A percentile compares a stretch with the other conserved stretches of the same genome.
These are phyloP conservation scores for Haemorhous mexicanus DNA, from an alignment of 2,113 vertebrate species.

Conservation along the genomic window DNA sequence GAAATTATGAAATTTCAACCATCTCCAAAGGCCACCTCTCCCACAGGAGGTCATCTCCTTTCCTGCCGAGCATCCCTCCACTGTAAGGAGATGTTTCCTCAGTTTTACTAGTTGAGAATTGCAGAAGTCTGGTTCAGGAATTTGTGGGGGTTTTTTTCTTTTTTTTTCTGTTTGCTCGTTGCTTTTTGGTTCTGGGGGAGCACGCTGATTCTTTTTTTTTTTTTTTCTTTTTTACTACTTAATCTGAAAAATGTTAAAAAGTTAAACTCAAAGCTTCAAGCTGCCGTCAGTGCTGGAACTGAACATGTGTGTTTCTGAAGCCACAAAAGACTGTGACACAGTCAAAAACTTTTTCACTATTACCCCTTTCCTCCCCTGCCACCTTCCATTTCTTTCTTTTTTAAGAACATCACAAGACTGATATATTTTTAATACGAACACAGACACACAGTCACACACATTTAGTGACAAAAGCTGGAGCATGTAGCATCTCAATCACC, in stretches of 20 bases:
- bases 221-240: conserved; percentile 6
- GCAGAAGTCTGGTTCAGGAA: background rate
- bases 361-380: conserved; percentile 51
- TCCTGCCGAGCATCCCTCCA: background rate
- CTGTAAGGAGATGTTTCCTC: background rate
- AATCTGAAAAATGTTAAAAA: conserved; percentile 21
- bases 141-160: background rate
- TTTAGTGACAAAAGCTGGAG: conserved; percentile 53
- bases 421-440: conserved; percentile 64
- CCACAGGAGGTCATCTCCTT: background rate
- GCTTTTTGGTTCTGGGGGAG: background rate
- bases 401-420: conserved; percentile 72
- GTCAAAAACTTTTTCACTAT: conserved; percentile 47
- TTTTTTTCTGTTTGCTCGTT: background rate
- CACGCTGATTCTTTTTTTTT: background rate
- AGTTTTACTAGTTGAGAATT: background rate
- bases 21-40: conserved; percentile 15
- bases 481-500: conserved; percentile 74
- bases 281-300: conserved; percentile 45
- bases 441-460: conserved; percentile 7
- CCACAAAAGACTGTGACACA: conserved; percentile 41
- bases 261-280: conserved; percentile 62
- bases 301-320: conserved; percentile 44
- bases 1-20: conserved; percentile 4
- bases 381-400: conserved; percentile 75